Percentiles rank a stretch among this genome's conserved stretches.
Conservation (phyloP, 2,113 vertebrate species). For the Melanostigma gelatinosum region DNA sequence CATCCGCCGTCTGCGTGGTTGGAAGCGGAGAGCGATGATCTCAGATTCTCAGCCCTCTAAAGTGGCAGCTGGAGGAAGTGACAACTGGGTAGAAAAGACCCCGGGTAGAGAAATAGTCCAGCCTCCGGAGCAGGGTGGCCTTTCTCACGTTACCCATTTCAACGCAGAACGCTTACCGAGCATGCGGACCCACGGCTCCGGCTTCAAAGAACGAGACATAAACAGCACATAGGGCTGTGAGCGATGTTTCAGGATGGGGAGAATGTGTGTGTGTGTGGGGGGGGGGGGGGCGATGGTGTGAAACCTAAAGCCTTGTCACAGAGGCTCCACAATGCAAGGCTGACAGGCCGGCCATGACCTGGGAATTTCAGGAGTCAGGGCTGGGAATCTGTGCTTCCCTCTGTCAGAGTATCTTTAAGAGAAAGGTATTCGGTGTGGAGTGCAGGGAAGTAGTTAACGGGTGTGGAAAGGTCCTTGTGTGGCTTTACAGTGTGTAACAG, state of each 20-base stretch:
- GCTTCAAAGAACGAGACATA: slow-evolving; percentile 56
- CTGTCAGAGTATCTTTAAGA: slow-evolving; percentile 52
- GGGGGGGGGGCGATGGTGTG: slow-evolving; percentile 39
- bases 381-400: slow-evolving; percentile 70
- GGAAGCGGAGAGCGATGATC: slow-evolving; percentile 32
- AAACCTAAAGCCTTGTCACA: slow-evolving; percentile 68
- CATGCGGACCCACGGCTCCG: slow-evolving; percentile 38
- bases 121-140: slow-evolving; percentile 42
- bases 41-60: slow-evolving; percentile 49
- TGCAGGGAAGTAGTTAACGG: slow-evolving; percentile 60
- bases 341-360: slow-evolving; percentile 60
- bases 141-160: slow-evolving; percentile 67
- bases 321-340: slow-evolving; percentile 39
- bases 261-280: slow-evolving; percentile 34
- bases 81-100: slow-evolving; percentile 60
- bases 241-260: slow-evolving; percentile 39
- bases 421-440: slow-evolving; percentile 61
- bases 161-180: slow-evolving; percentile 32
- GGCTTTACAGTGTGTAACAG: slow-evolving; percentile 63
- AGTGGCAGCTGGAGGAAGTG: slow-evolving; percentile 75
- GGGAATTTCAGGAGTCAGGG: slow-evolving; percentile 71
- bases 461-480: slow-evolving; percentile 49
- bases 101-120: slow-evolving; percentile 58
- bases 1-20: slow-evolving; percentile 29
- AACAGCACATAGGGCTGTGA: slow-evolving; percentile 29